Base-by-base conservation (phyloP, 2,888 invertebrate species). In the Ichneumon xanthorius region DNA sequence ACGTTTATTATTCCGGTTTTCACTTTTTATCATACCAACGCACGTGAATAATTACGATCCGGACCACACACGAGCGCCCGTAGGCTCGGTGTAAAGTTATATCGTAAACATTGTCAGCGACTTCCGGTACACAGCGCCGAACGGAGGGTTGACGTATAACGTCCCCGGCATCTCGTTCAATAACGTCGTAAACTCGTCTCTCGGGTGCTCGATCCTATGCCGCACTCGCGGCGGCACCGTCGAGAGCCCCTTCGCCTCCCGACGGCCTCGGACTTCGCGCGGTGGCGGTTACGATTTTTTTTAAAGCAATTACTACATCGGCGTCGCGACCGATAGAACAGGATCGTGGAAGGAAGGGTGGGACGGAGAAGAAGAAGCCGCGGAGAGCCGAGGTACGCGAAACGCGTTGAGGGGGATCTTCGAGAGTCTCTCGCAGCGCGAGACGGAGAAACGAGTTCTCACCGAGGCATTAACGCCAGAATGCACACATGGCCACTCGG, bases 391-490 rank as follows among this genome's bases (percentile, higher is more conserved):
- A 77, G 71, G 48, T 78, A 61, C 40, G 72, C 58, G 61, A 63
- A 48, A 77, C 58, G 53, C 45, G 68, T 40, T 22, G 30, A 73
- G 45, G 68, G 72, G n/a, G 33, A 58, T 75, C 70, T 45, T 58
- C 48, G 50, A 45, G 37, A 37, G 58, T 53, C 61, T 68, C 53
- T 72, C 71, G n/a, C 76, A 22, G 45, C 37, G 22, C 79, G 68
- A 84, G 84, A 86, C 86, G 86, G 83, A 89, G 87, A 89, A 89
- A 89, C 88, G 87, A 88, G 90, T 89, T 89, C 87, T 87, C 86
- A 82, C 80, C 75, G 65, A 71, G 68, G 63, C 75, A 73, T 83
- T 83, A 83, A 72, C 78, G 78, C 50, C 33, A 72, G 84, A 86
- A 30, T 30, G 63, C 58, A 45, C 16, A 37, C 58, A 61, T 0